Evolutionary conservation across 2,888 invertebrate genomes (phyloP).

Genomic region (Ormia ochracea): DNA sequence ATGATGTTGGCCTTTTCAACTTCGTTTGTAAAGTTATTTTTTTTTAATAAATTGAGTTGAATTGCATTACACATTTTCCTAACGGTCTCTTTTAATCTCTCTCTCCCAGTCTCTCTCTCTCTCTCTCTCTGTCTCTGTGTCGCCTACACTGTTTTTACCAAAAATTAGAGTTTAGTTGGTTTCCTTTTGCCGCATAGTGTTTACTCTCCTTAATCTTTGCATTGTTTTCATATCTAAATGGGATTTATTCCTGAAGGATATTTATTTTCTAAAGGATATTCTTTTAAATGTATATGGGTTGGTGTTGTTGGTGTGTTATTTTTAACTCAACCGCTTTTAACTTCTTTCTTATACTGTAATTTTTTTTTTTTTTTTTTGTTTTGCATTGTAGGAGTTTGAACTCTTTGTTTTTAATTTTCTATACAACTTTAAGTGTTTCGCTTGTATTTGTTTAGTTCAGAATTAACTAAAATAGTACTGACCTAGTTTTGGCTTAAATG

Average conservation of each 20-base stretch:
- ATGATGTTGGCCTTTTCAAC: not conserved
- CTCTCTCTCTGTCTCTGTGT: not conserved
- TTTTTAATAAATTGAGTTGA: conserved; percentile 28
- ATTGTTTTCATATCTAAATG: conserved; percentile 47
- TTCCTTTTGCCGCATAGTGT: not conserved
- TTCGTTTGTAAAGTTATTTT: conserved; percentile 46
- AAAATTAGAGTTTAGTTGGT: not conserved
- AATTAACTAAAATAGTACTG: conserved; percentile 44
- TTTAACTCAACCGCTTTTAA: conserved; percentile 27
- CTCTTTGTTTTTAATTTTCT: not conserved
- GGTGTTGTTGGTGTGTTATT: not conserved
- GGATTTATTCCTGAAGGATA: conserved; percentile 53
- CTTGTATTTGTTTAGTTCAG: conserved; percentile 37
- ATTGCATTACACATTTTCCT: not conserved
- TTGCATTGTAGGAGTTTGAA: conserved; percentile 35
- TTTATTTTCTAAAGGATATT: conserved; percentile 56
- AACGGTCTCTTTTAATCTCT: not conserved
- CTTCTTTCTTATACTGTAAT: conserved; percentile 25
- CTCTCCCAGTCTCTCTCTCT: not conserved
- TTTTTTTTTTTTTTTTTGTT: not conserved
- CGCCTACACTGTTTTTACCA: no score
- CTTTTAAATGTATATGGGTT: not conserved
- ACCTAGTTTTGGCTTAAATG: conserved; percentile 45
- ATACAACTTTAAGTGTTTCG: conserved; percentile 32
- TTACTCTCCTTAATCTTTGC: conserved; percentile 27